phyloP scores from a whole-genome alignment of 1,140 invertebrate species.

The Zaprionus nigranus region DNA sequence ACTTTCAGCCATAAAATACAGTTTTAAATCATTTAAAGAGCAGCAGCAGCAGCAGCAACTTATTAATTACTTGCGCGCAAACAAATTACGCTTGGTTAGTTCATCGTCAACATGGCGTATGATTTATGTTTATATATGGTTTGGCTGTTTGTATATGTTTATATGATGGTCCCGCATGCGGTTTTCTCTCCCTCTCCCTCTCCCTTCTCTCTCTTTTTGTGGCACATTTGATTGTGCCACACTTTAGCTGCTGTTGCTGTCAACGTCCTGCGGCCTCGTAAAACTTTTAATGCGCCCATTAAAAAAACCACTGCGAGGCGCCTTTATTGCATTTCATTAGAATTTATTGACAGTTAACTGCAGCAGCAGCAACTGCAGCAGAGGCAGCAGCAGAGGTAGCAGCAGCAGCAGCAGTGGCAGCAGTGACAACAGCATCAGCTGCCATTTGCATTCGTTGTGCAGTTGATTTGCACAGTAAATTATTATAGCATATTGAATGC shows the following conservation, averaged over 20 bases:
- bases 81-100: constrained; percentile 31
- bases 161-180: constrained; percentile 59
- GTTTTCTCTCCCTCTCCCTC: neutral
- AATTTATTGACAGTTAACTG: constrained; percentile 46
- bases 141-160: constrained; percentile 3
- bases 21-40: constrained; percentile 40
- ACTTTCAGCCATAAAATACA: constrained; percentile 35
- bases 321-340: constrained; percentile 52
- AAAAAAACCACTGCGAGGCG: constrained; percentile 41
- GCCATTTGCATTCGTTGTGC: neutral
- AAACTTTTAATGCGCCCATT: constrained; percentile 43
- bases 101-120: constrained; percentile 51
- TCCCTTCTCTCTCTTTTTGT: too few relatives aligned
- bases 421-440: constrained; percentile 23
- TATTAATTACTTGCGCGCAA: constrained; percentile 28
- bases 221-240: neutral
- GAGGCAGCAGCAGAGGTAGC: neutral
- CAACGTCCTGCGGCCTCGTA: constrained; percentile 53
- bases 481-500: neutral
- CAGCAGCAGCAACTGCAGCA: constrained; percentile 5
- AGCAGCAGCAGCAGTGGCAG: neutral
- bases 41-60: neutral
- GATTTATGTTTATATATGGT: constrained; percentile 54
- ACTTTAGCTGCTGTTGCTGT: constrained; percentile 39
- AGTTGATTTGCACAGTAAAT: neutral